These are phyloP conservation scores for Eulacestoma nigropectus DNA, from an alignment of 2,113 vertebrate species.

Conservation along the genomic window DNA sequence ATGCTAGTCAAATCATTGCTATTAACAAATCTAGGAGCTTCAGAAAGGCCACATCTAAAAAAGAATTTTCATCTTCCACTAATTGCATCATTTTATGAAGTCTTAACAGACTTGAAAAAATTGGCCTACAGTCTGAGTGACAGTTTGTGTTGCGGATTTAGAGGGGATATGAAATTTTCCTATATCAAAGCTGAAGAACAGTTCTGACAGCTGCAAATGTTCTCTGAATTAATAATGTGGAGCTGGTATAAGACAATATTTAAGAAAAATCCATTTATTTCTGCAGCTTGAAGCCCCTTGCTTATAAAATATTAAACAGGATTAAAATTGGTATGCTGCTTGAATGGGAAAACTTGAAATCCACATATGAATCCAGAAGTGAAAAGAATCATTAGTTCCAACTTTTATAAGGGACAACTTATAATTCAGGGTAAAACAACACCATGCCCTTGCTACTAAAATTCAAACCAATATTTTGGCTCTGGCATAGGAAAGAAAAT, in stretches of 20 bases:
- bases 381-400: not conserved
- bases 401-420: not conserved
- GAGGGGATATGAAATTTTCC: conserved; percentile 41
- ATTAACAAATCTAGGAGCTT: conserved; percentile 5
- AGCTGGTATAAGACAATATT: conserved; percentile 8
- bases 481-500: not conserved
- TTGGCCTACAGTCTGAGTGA: conserved; percentile 40
- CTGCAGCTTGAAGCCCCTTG: not conserved
- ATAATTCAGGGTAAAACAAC: not conserved
- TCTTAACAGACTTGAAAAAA: conserved; percentile 47
- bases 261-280: conserved; percentile 3
- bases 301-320: conserved; percentile 21
- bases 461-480: not conserved
- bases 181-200: conserved; percentile 37
- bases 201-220: conserved; percentile 34
- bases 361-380: not conserved
- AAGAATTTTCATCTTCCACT: conserved; percentile 35
- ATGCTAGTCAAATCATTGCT: not conserved
- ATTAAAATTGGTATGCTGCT: not conserved
- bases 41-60: conserved; percentile 31
- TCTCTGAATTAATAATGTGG: conserved; percentile 44
- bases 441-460: not conserved
- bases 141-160: conserved; percentile 59
- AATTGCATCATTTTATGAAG: conserved; percentile 57
- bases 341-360: not conserved